Base-by-base conservation (phyloP, 2,888 invertebrate genomes). In the Leptopilina syphax region DNA sequence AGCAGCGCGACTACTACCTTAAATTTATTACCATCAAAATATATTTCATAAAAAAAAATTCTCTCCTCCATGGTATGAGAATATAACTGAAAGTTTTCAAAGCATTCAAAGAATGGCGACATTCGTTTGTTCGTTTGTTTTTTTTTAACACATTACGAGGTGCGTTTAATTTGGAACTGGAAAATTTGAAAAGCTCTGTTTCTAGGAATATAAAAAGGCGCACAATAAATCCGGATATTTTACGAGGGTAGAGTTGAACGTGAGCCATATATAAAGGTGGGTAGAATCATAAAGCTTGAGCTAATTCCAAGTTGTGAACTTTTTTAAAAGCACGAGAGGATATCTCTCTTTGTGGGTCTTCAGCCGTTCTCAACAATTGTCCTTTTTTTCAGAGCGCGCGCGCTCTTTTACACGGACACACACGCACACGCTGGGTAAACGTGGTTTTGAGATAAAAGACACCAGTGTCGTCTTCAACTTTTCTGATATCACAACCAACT, bases 231-330 rank as follows among this genome's bases (percentile, higher is more conserved):
- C 54, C 34, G 27, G 54, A 54, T 73, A 54, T 54, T 73, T 73
- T 73, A 73, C 73, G 73, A 73, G 54, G 24, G 54, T 57, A 54
- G 54, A 73, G 73, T 50, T 57, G 73, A 73, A 73, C 73, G 73
- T 34, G 73, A 57, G 54, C 13, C 73, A 57, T 73, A 65, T 41
- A 73, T 73, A 73, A 73, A 73, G 57, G 73, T 68, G 24, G 68
- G 68, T 8, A 13, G 13, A 73, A 73, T 73, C 73, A 73, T 73
- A 73, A 73, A 73, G 73, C 73, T 73, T 73, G 27, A 73, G 73
- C 73, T 73, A 73, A 73, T 73, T 73, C 57, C 73, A 73, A 73
- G 54, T 73, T 73, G 73, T 73, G 57, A 57, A 73, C 73, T 73
- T 73, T 73, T 73, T 34, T 73, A 73, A 73, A 57, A 73, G 73